phyloP scores from a whole-genome alignment of 2,888 invertebrate species.

The Scelioninae gen. 2 region DNA sequence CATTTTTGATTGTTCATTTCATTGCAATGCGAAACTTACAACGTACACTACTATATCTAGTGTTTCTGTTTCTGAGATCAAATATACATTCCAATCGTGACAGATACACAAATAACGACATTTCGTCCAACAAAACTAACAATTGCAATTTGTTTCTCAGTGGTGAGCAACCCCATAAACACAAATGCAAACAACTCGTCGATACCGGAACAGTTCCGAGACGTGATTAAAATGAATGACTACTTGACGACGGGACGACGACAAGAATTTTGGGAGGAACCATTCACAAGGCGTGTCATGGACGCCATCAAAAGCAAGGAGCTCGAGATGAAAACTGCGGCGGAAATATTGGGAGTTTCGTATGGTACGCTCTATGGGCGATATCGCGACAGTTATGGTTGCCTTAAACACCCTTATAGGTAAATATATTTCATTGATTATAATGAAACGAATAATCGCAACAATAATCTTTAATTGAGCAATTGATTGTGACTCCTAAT shows the following conservation, averaged over 20 bases:
- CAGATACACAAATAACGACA: no score
- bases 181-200: conserved; percentile 72
- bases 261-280: conserved; percentile 95
- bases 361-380: conserved; percentile 93
- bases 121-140: no score
- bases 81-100: no score
- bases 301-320: conserved; percentile 93
- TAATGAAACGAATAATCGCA: no score
- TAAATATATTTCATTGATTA: conserved; percentile 68
- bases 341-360: conserved; percentile 91
- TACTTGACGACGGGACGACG: conserved; percentile 89
- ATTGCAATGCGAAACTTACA: no score
- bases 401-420: conserved; percentile 92
- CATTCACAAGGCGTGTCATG: conserved; percentile 91
- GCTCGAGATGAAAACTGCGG: conserved; percentile 94
- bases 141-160: conserved; percentile 58
- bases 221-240: conserved; percentile 89
- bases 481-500: no score
- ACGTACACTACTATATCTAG: no score
- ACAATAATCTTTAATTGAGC: no score
- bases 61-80: no score
- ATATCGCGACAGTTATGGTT: conserved; percentile 92
- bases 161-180: conserved; percentile 69
- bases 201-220: conserved; percentile 76
- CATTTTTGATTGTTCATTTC: no score